Evolutionary conservation across 2,113 vertebrate species (phyloP).

Genomic region (Ptilonorhynchus violaceus): DNA sequence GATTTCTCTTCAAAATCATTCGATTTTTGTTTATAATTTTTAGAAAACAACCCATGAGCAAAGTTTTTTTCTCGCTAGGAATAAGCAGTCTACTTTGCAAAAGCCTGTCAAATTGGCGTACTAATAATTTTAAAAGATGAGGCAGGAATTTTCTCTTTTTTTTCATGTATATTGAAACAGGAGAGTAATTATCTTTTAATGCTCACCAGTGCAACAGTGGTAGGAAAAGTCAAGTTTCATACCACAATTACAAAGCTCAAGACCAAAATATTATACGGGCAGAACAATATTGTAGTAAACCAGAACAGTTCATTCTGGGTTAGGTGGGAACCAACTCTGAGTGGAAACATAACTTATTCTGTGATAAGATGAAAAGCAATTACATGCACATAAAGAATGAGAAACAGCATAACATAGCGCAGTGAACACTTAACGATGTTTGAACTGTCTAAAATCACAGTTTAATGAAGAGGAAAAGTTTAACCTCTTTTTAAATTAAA

Average conservation of each 20-base stretch:
- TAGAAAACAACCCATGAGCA: not conserved
- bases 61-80: not conserved
- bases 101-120: not conserved
- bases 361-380: not conserved
- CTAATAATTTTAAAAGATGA: not conserved
- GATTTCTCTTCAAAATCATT: not conserved
- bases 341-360: not conserved
- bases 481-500: not conserved
- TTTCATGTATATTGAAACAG: not conserved
- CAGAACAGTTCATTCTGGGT: not conserved
- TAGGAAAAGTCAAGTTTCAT: not conserved
- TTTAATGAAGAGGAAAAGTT: not conserved
- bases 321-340: not conserved
- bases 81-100: not conserved
- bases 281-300: not conserved
- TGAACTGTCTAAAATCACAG: not conserved
- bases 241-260: not conserved
- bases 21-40: not conserved
- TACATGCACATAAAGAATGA: not conserved
- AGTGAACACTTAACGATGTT: not conserved
- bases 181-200: not conserved
- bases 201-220: not conserved
- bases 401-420: not conserved
- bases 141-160: not conserved
- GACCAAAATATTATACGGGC: not conserved